Evolutionary conservation across 2,797 vertebrate species (phyloP).

Genomic region (Toxotes lorentzi): DNA sequence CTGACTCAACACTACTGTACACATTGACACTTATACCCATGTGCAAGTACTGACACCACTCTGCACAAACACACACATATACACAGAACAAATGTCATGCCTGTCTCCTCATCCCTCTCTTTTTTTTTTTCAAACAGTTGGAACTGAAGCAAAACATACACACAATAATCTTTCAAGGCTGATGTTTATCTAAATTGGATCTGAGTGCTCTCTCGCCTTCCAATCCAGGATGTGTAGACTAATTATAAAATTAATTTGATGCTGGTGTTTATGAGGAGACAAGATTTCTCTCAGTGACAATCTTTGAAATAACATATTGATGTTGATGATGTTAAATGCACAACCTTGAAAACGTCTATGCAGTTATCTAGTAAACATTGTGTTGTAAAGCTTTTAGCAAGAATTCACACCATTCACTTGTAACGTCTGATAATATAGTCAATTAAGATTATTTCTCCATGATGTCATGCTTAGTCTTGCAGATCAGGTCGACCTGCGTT

Average conservation of each 20-base stretch:
- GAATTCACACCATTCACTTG: not conserved
- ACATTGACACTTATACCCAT: constrained; percentile 22
- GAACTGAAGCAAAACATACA: constrained; percentile 15
- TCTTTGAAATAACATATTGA: constrained; percentile 14
- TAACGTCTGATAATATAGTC: not conserved
- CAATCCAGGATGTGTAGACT: not conserved
- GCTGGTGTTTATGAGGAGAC: constrained; percentile 15
- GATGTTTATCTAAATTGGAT: constrained; percentile 51
- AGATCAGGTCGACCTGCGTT: not conserved
- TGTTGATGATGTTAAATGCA: not conserved
- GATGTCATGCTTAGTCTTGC: not conserved
- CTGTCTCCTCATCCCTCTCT: constrained; percentile 11
- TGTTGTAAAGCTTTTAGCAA: constrained; percentile 28
- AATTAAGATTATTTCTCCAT: constrained; percentile 10
- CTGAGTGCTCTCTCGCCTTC: not conserved
- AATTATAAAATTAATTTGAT: constrained; percentile 48
- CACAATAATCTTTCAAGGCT: constrained; percentile 26
- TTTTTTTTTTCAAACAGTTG: not conserved
- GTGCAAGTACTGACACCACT: constrained; percentile 22
- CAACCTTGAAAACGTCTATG: constrained; percentile 10
- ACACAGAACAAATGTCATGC: not conserved
- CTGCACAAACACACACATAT: not conserved
- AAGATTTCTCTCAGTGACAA: constrained; percentile 30
- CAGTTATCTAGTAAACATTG: constrained; percentile 22
- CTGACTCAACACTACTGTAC: constrained; percentile 34